phyloP scores from a whole-genome alignment of 1,140 invertebrate genomes.

The Zaprionus camerounensis region DNA sequence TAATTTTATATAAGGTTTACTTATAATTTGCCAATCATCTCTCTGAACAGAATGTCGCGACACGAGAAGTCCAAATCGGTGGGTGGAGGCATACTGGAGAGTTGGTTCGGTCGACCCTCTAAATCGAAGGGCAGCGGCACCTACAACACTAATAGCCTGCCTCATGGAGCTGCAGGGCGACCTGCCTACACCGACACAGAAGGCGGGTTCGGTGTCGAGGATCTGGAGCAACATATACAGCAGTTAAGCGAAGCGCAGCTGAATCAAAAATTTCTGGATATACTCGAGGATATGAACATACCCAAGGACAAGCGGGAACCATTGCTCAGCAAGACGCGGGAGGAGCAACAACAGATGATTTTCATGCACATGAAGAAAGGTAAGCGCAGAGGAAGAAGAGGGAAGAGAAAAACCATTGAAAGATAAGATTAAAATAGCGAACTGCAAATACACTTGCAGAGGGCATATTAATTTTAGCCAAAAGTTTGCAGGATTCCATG shows the following conservation, averaged over 20 bases:
- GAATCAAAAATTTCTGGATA: slow-evolving; percentile 90
- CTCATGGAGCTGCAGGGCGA: slow-evolving; percentile 74
- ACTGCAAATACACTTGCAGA: neutral
- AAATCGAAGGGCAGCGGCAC: slow-evolving; percentile 78
- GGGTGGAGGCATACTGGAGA: slow-evolving; percentile 86
- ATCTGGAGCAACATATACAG: slow-evolving; percentile 87
- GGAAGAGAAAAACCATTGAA: neutral
- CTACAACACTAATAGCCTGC: slow-evolving; percentile 84
- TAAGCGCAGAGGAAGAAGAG: slow-evolving; percentile 49
- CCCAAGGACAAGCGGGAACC: slow-evolving; percentile 93
- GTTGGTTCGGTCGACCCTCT: slow-evolving; percentile 87
- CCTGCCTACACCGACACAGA: slow-evolving; percentile 84
- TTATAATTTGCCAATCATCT: slow-evolving; percentile 9
- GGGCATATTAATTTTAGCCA: too few species aligned
- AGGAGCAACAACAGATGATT: slow-evolving; percentile 91
- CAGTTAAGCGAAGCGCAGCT: slow-evolving; percentile 89
- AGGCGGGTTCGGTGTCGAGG: slow-evolving; percentile 86
- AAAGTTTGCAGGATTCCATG: too few species aligned
- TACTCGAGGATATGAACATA: slow-evolving; percentile 95
- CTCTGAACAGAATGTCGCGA: slow-evolving; percentile 81
- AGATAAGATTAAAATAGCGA: neutral
- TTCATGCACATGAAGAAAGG: slow-evolving; percentile 91
- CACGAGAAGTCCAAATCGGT: slow-evolving; percentile 85
- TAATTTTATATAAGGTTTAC: slow-evolving; percentile 6
- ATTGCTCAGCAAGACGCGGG: slow-evolving; percentile 87